Conservation (phyloP, 2,113 vertebrate species). For the Pygoscelis adeliae region DNA sequence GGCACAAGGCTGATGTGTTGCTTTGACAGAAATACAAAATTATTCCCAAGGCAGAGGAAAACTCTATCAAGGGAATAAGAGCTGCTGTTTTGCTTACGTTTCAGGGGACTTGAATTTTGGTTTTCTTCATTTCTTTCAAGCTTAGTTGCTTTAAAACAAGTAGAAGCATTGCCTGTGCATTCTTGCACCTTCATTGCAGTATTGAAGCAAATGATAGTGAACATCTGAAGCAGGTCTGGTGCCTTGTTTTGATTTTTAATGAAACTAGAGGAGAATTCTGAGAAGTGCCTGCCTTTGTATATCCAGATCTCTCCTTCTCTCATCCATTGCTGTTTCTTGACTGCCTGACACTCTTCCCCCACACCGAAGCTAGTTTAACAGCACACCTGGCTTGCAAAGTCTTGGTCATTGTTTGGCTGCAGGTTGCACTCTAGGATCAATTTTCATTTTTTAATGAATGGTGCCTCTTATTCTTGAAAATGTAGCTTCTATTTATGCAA, state of each 20-base stretch:
- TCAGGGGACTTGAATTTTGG: background rate
- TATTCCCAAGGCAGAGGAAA: background rate
- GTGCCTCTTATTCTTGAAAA: background rate
- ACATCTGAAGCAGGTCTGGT: background rate
- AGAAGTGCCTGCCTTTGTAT: background rate
- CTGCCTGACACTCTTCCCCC: background rate
- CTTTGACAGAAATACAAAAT: background rate
- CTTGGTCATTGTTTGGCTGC: background rate
- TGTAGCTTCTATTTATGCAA: background rate
- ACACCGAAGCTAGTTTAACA: background rate
- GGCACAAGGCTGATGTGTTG: background rate
- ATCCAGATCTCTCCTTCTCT: background rate
- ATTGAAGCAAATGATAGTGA: background rate
- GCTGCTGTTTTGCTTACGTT: background rate
- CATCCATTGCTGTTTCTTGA: background rate
- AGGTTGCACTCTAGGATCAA: background rate
- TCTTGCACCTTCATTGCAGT: background rate
- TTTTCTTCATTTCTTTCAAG: conserved; percentile 43
- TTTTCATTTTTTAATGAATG: background rate
- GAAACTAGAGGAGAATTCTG: background rate
- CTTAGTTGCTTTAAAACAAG: conserved; percentile 9
- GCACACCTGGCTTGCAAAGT: background rate
- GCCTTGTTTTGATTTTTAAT: background rate
- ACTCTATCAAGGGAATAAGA: background rate
- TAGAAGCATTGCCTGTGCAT: background rate